Base-by-base conservation (phyloP, 2,888 invertebrate species). In the Eumacrocentrus americanus region DNA sequence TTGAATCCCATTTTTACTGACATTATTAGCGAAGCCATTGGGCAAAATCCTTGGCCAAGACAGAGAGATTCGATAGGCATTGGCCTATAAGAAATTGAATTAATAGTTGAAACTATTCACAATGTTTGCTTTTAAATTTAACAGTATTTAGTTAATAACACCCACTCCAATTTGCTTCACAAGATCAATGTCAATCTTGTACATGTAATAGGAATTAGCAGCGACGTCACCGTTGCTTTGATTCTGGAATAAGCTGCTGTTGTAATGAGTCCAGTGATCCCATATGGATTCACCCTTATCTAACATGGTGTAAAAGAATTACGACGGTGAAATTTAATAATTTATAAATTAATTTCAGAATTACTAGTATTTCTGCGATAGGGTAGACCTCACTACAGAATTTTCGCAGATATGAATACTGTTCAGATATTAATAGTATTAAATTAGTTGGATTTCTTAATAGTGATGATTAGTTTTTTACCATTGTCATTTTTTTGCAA, bases 1-100 rank as follows among this genome's bases (percentile, higher is more conserved):
- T 59, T 86, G 81, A 9, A 94, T 83, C 14, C 92, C 94, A 1
- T 85, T 83, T 38, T 84, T 81, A 74, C 91, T 94, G 14, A 91
- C 82, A 16, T 85, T 75, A 70, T 88, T 86, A 9, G 84, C 23
- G 2, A 64, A 61, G 37, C 72, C 72, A 6, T 58, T 61, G 0
- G 72, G 73, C 20, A 76, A 57, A 44, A 76, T 69, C 54, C 72
- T 62, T 16, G 71, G 18, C 73, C 72, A 88, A 87, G 65, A 86
- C 89, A 69, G 87, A 86, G 52, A 53, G 3, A 57, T 20, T 14
- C 29, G 29, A 34, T 40, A 53, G 48, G 35, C 14, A 22, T 58
- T 25, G 5, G 6, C 16, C 42, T 56, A 34, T 20, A 38, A n/a
- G n/a, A 56, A 38, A 51, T 14, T 3, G 25, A 7, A 46, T 9